Conservation (phyloP, 2,113 vertebrate species). For the Eubucco bourcierii region DNA sequence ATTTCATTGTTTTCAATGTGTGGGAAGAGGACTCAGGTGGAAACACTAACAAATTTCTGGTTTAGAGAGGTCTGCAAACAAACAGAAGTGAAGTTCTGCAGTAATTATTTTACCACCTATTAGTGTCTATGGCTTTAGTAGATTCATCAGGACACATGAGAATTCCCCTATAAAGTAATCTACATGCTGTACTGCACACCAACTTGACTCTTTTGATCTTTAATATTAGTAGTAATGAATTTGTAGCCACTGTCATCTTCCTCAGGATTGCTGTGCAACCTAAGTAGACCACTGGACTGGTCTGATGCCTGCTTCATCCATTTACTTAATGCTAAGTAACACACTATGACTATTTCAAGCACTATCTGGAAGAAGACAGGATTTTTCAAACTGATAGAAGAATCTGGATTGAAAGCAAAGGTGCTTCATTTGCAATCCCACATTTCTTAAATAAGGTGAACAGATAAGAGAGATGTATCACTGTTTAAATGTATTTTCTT, state of each 20-base stretch:
- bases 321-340: background rate
- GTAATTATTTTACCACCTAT: conserved; percentile 34
- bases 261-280: background rate
- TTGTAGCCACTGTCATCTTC: background rate
- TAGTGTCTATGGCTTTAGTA: conserved; percentile 4
- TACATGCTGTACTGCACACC: background rate
- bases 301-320: background rate
- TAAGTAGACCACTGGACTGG: background rate
- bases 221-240: background rate
- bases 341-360: background rate
- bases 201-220: conserved; percentile 1
- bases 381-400: background rate
- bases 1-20: conserved; percentile 23
- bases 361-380: background rate
- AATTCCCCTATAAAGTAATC: conserved; percentile 20
- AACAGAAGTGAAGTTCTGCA: conserved; percentile 21
- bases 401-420: background rate
- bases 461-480: background rate
- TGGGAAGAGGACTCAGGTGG: background rate
- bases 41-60: conserved; percentile 13
- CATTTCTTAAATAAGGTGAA: background rate
- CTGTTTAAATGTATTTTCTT: background rate
- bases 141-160: background rate
- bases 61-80: background rate
- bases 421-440: background rate